Evolutionary conservation across 92 coral and sea anemone genomes (phyloP).

Genomic region (Epizoanthus fatuus): DNA sequence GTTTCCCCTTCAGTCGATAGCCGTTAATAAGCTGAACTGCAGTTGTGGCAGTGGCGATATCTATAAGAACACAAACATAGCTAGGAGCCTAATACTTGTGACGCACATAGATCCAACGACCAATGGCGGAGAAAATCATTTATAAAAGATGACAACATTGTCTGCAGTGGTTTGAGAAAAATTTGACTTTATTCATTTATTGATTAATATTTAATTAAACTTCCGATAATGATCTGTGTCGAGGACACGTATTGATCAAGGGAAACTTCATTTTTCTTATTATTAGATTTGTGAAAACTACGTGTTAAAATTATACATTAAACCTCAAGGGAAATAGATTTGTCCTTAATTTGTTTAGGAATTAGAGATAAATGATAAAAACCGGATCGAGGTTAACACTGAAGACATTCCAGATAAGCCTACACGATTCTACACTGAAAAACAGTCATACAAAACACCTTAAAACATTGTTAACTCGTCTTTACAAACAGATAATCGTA

Average conservation of each 20-base stretch:
- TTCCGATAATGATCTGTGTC: constrained; percentile 3
- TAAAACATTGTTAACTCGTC: too few relatives aligned
- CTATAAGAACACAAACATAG: constrained; percentile 35
- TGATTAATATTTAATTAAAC: constrained; percentile 18
- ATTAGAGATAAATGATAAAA: not conserved
- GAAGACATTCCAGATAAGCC: too few relatives aligned
- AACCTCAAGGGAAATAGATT: not conserved
- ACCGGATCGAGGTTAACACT: too few relatives aligned
- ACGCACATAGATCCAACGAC: not conserved
- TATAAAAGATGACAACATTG: not conserved
- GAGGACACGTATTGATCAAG: not conserved
- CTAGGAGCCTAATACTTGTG: not conserved
- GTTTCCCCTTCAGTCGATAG: constrained; percentile 84
- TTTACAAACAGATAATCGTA: too few relatives aligned
- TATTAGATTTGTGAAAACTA: not conserved
- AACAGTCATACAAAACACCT: too few relatives aligned
- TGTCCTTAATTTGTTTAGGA: not conserved
- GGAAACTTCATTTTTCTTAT: not conserved
- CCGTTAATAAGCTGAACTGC: constrained; percentile 90
- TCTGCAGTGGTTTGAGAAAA: not conserved
- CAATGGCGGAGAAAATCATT: not conserved
- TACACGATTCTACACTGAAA: too few relatives aligned
- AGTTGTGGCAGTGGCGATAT: constrained; percentile 75
- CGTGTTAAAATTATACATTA: not conserved
- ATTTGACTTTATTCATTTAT: not conserved